Percentiles rank a stretch among this genome's conserved stretches.
Evolutionary conservation across 37 sponge, comb jelly and placozoan species (phyloP).

Genomic region (Hexactinellida sp.): DNA sequence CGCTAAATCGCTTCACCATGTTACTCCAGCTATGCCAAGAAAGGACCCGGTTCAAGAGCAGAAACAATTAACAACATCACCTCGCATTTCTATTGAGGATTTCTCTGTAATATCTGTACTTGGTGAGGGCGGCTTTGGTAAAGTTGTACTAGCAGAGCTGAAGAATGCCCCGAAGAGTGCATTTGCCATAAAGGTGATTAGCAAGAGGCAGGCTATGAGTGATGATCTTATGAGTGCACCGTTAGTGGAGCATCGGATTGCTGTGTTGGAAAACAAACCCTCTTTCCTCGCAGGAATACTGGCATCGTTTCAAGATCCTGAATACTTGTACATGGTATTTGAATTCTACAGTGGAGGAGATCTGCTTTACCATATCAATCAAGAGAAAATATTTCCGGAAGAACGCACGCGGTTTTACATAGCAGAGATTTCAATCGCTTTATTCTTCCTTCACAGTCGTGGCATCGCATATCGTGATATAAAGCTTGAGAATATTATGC

Average conservation of each 20-base stretch:
- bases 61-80: background rate
- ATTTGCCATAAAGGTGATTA: background rate
- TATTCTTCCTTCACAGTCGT: background rate
- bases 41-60: background rate
- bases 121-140: background rate
- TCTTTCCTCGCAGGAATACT: background rate
- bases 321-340: background rate
- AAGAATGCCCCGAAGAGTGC: background rate
- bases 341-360: background rate
- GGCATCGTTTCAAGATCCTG: background rate
- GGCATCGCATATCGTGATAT: background rate
- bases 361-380: background rate
- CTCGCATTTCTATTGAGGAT: background rate
- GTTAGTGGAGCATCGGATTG: background rate
- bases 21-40: background rate
- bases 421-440: background rate
- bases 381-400: background rate
- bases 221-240: background rate
- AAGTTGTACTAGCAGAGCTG: background rate
- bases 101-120: background rate
- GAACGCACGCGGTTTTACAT: constrained; percentile 1
- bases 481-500: background rate
- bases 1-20: background rate
- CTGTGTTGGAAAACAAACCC: background rate
- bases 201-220: background rate